A percentile compares a stretch with the other conserved stretches of the same genome.
phyloP scores from a whole-genome alignment of 1,140 invertebrate species.

The Zaprionus tsacasi region DNA sequence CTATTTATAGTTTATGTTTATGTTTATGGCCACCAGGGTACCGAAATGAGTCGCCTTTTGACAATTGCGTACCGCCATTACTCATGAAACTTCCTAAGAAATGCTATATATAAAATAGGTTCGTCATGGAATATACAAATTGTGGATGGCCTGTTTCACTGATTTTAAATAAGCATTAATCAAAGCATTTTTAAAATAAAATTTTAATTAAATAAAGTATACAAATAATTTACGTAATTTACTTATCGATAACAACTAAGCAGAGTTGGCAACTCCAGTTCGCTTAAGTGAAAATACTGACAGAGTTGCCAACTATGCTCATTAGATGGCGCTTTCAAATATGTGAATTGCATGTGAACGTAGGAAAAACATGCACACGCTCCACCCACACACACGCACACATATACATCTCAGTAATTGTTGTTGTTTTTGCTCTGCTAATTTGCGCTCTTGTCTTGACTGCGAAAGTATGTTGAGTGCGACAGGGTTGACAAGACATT shows the following conservation, averaged over 20 bases:
- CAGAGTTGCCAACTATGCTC: background rate
- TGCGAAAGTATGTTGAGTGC: background rate
- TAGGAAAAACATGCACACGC: background rate
- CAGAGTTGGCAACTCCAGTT: background rate
- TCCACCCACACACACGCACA: background rate
- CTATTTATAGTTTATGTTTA: slow-evolving; percentile 44
- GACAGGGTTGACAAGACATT: background rate
- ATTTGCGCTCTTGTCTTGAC: background rate
- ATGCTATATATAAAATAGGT: background rate
- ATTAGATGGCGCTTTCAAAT: background rate
- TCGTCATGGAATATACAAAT: background rate
- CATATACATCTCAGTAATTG: background rate
- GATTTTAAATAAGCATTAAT: too few relatives aligned
- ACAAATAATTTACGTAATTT: background rate
- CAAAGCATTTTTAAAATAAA: background rate
- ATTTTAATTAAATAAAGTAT: background rate
- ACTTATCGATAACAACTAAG: background rate
- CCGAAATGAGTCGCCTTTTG: background rate
- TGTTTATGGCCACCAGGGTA: slow-evolving; percentile 18
- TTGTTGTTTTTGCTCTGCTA: background rate
- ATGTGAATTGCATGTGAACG: background rate
- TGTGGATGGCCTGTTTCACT: too few relatives aligned
- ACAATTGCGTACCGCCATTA: slow-evolving; percentile 20
- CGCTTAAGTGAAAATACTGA: background rate
- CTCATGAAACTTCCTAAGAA: background rate